A percentile compares a stretch with the other conserved stretches of the same genome.
Evolutionary conservation across 1,140 invertebrate species (phyloP).

Genomic region (Aradophagus sp.): DNA sequence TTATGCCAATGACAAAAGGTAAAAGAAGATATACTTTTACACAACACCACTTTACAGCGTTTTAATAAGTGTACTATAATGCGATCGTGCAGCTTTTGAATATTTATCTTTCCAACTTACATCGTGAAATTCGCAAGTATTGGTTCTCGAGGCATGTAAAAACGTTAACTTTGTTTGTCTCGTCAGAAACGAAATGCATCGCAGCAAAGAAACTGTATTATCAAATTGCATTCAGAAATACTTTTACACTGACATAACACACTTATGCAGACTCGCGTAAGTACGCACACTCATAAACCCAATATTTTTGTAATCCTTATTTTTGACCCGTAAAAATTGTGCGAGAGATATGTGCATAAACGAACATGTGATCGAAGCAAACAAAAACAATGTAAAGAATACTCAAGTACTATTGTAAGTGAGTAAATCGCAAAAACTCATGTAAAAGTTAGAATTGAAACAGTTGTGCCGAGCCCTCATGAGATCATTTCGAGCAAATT

Average conservation of each 20-base stretch:
- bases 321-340: conserved; percentile 16
- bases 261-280: conserved; percentile 3
- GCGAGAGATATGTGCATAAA: conserved; percentile 14
- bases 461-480: conserved; percentile 43
- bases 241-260: too few relatives aligned
- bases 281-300: conserved; percentile 2
- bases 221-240: too few relatives aligned
- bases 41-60: too few relatives aligned
- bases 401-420: conserved; percentile 25
- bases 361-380: conserved; percentile 19
- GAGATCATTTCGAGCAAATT: conserved; percentile 30
- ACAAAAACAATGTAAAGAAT: conserved; percentile 29
- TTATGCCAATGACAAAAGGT: too few relatives aligned
- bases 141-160: too few relatives aligned
- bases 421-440: conserved; percentile 15
- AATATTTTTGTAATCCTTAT: conserved; percentile 46
- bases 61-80: too few relatives aligned
- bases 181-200: too few relatives aligned
- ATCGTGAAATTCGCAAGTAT: too few relatives aligned
- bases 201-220: too few relatives aligned
- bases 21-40: too few relatives aligned
- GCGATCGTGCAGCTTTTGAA: too few relatives aligned
- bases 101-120: conserved; percentile 22
- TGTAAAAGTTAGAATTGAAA: conserved; percentile 32
- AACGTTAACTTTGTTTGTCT: conserved; percentile 1